Evolutionary conservation across 1,140 invertebrate genomes (phyloP).

Genomic region (Holotrichia oblita): DNA sequence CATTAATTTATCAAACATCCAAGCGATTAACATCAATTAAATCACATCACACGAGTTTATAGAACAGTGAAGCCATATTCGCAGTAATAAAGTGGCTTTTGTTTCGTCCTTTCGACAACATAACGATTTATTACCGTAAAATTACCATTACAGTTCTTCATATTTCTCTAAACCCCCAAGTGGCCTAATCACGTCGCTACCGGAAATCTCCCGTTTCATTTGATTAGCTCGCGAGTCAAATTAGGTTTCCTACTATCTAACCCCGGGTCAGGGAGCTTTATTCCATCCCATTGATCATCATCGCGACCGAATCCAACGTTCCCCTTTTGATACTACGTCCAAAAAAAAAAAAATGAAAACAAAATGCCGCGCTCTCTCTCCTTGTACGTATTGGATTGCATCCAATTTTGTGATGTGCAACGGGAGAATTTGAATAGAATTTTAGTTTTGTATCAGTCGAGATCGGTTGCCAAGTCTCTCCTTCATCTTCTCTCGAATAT

Average conservation of each 20-base stretch:
- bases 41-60: no score
- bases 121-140: slow-evolving; percentile 35
- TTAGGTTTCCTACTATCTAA: slow-evolving; percentile 29
- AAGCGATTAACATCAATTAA: no score
- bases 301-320: neutral
- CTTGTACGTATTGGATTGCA: slow-evolving; percentile 3
- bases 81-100: slow-evolving; percentile 21
- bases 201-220: slow-evolving; percentile 27
- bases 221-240: slow-evolving; percentile 25
- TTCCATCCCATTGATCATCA: slow-evolving; percentile 18
- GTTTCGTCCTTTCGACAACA: neutral
- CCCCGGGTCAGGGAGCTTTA: slow-evolving; percentile 26
- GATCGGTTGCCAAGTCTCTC: no score
- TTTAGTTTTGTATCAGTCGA: neutral
- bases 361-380: no score
- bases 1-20: no score
- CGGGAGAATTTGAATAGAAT: neutral
- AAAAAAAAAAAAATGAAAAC: no score
- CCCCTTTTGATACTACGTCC: neutral
- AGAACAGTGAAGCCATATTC: no score
- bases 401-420: slow-evolving; percentile 8
- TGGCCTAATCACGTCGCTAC: slow-evolving; percentile 22
- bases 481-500: no score
- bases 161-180: slow-evolving; percentile 32
- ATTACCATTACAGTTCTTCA: slow-evolving; percentile 28